Evolutionary conservation across 1,140 invertebrate species (phyloP), one percentile per base, ranked within the genome.

Genomic region (Caerostris darwini): DNA sequence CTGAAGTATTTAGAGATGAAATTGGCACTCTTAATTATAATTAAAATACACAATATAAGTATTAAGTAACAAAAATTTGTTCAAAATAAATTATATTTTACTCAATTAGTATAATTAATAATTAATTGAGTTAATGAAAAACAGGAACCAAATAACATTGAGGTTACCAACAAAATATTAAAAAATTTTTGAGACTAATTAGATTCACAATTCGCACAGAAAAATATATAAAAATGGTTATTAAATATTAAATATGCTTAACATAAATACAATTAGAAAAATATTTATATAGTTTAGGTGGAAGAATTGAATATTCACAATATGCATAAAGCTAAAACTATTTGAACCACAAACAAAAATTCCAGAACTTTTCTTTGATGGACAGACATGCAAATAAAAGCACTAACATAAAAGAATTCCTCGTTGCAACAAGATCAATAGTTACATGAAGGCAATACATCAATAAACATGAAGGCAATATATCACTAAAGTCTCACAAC

Each of bases 1-100:
- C 54, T 85, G 54, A 59, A 61, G 50, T 88, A 67, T 88, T 64
- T 57, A 88, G 61, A 53, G 14, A 88, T 88, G 58, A 64, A 64
- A 88, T 88, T 88, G 86, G 86, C 86, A 88, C 86, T 64, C 34
- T 88, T 64, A 88, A 88, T 64, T 64, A 88, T 54, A 88, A 64
- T 53, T 58, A 85, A 58, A 50, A 61, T 17, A 88, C 53, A 61
- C 54, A 53, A 88, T 50, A 64, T 54, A 85, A n/a, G 50, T 85
- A 53, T 64, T 53, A 53, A 67, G 53, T 64, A 88, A 88, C 53
- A 88, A 64, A 59, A 57, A 88, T 64, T 88, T 88, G 86, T 67
- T 88, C 86, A 59, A 85, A 85, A 58, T 85, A 85, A 57, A 85
- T 85, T 85, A 85, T n/a, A n/a, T 58, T 58, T 85, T 85, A 85